These are phyloP conservation scores for Folsomia candida DNA, from an alignment of 2,888 invertebrate genomes.

Conservation along the genomic window DNA sequence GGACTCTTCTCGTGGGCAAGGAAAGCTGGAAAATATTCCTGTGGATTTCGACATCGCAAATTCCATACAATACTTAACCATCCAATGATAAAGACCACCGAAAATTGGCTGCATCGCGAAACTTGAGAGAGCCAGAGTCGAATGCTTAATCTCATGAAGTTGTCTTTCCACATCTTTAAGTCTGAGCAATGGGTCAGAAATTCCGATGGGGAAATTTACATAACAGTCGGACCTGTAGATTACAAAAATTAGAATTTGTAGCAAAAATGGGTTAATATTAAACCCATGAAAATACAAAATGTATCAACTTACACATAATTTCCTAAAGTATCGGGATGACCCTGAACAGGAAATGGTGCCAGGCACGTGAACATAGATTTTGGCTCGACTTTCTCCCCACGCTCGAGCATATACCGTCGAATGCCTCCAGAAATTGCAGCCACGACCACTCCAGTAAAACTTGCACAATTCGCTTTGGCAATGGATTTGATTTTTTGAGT, in stretches of 20 bases:
- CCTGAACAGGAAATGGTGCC: conserved; percentile 3
- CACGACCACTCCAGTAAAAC: conserved; percentile 5
- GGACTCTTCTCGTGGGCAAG: background rate
- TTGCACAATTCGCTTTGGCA: background rate
- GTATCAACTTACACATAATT: conserved; percentile 1
- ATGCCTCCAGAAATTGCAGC: conserved; percentile 8
- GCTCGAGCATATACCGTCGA: background rate
- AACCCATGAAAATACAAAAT: too few species aligned
- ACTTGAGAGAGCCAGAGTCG: conserved; percentile 6
- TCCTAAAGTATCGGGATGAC: conserved; percentile 10
- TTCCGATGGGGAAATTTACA: background rate
- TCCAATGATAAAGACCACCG: conserved; percentile 10
- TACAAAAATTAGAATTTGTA: background rate
- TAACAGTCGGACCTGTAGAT: conserved; percentile 1
- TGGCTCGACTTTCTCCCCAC: background rate
- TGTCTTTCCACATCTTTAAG: background rate
- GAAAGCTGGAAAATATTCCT: conserved; percentile 10
- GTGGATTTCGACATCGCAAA: conserved; percentile 1
- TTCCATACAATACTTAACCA: background rate
- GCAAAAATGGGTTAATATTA: too few species aligned
- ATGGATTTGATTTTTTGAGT: conserved; percentile 5
- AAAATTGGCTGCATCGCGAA: conserved; percentile 7
- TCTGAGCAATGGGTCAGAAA: background rate
- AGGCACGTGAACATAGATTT: background rate
- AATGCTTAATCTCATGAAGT: background rate